Conservation (phyloP, 30 jellyfish, hydroid and myxozoan species). For the Turritopsis dohrnii region DNA sequence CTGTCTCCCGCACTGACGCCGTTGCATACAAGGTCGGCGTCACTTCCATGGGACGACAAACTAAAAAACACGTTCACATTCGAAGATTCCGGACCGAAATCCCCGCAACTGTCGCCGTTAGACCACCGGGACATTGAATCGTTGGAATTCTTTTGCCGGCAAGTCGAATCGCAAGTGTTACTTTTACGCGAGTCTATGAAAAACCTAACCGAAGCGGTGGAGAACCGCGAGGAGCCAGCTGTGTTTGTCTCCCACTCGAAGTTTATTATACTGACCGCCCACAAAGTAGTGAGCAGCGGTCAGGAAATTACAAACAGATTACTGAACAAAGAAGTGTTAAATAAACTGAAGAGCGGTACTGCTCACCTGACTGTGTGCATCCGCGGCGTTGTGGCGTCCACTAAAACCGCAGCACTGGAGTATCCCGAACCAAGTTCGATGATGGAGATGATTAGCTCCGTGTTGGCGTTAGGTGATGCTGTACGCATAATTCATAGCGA, state of each 20-base stretch:
- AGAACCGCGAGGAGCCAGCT: slow-evolving; percentile 84
- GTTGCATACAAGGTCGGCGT: slow-evolving; percentile 79
- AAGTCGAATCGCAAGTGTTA: slow-evolving; percentile 93
- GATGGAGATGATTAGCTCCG: slow-evolving; percentile 95
- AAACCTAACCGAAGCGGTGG: slow-evolving; percentile 86
- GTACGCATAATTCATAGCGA: slow-evolving; percentile 91
- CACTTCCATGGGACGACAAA: slow-evolving; percentile 86
- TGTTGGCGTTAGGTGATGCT: slow-evolving; percentile 81
- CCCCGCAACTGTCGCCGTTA: slow-evolving; percentile 50
- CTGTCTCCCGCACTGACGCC: slow-evolving; percentile 57
- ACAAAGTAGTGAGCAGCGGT: slow-evolving; percentile 93
- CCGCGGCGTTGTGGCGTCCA: slow-evolving; percentile 95
- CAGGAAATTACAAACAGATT: slow-evolving; percentile 73
- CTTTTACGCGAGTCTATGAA: slow-evolving; percentile 81
- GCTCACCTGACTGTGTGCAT: slow-evolving; percentile 86
- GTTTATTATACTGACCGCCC: slow-evolving; percentile 92
- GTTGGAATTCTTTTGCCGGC: slow-evolving; percentile 74
- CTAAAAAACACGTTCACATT: slow-evolving; percentile 60
- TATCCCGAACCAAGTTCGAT: slow-evolving; percentile 72
- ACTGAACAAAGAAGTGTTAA: slow-evolving; percentile 37
- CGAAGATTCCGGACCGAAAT: slow-evolving; percentile 65
- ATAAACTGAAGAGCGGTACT: slow-evolving; percentile 48
- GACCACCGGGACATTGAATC: slow-evolving; percentile 96
- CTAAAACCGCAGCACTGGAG: slow-evolving; percentile 92
- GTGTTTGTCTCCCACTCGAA: slow-evolving; percentile 88